Evolutionary conservation across 2,888 invertebrate species (phyloP).

Genomic region (Ornithoptera priamus): DNA sequence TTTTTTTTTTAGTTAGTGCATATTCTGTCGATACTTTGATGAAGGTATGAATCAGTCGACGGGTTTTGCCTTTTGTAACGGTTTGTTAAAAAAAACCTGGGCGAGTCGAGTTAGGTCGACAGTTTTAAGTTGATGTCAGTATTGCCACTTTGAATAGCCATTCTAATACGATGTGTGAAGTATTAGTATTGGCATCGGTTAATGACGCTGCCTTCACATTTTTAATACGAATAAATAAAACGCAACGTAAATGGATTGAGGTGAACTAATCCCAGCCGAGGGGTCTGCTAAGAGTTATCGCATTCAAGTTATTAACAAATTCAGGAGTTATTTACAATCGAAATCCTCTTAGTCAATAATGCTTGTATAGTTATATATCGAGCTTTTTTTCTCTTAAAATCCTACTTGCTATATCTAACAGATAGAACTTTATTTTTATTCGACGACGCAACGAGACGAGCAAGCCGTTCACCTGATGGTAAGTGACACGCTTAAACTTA

Average conservation of each 20-base stretch:
- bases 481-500: too few relatives aligned
- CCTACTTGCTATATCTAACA: background rate
- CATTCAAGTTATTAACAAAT: slow-evolving; percentile 21
- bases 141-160: slow-evolving; percentile 23
- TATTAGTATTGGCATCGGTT: slow-evolving; percentile 27
- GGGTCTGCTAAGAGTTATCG: slow-evolving; percentile 11
- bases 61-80: slow-evolving; percentile 29
- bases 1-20: background rate
- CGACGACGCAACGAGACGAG: too few relatives aligned
- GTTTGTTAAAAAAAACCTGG: slow-evolving; percentile 29
- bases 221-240: slow-evolving; percentile 15
- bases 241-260: slow-evolving; percentile 9
- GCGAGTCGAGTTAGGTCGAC: slow-evolving; percentile 14
- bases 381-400: background rate
- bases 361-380: background rate
- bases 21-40: slow-evolving; percentile 24
- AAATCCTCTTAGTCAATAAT: slow-evolving; percentile 7
- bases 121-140: slow-evolving; percentile 15
- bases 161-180: slow-evolving; percentile 27
- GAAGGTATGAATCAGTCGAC: slow-evolving; percentile 27
- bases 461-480: too few relatives aligned
- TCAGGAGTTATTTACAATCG: slow-evolving; percentile 11
- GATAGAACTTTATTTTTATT: too few relatives aligned
- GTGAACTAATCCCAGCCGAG: slow-evolving; percentile 15
- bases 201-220: slow-evolving; percentile 19